Evolutionary conservation across 2,797 vertebrate species (phyloP), one percentile per base, ranked within the genome.

Genomic region (Schizopygopsis pylzovi): DNA sequence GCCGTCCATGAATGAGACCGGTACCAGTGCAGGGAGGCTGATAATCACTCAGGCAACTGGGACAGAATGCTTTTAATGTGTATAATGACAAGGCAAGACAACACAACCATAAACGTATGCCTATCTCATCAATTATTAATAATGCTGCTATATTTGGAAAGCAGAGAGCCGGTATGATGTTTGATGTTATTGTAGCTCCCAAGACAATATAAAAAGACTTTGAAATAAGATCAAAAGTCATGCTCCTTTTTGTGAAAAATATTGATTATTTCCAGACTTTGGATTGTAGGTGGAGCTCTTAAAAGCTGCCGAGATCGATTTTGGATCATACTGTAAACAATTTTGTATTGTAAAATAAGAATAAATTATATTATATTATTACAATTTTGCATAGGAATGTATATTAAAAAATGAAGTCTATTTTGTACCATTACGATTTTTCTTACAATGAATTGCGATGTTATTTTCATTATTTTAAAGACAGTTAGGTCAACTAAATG

Each of bases 21-120:
- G 63, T 39, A 54, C 45, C 45, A 16, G 67, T 47, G 82, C 39
- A 81, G 33, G 20, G 76, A 45, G 47, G 52, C 54, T 37, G 84
- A 87, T 90, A 84, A 81, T 89, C 80, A 28, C 67, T 85, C 43
- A 6, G 85, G 82, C 82, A 22, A 87, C 83, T 76, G 75, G 39
- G 12, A 78, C 73, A 37, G 43, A 84, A 81, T 81, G 54, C 52
- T 52, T 68, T 45, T 79, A 54, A 77, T 54, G 7, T 28, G 41
- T 33, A 79, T 61, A 56, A 20, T 67, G 56, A 54, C 20, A 4
- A 2, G n/a, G 41, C 12, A 59, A 61, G 20, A 87, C 67, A 79
- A 43, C 37, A 61, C 68, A 73, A 28, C 22, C 61, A 1, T 63
- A 20, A 59, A 25, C 15, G 52, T 79, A 39, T 54, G 72, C 52